Evolutionary conservation across 2,888 invertebrate species (phyloP).

Genomic region (Ceraclea dissimilis): DNA sequence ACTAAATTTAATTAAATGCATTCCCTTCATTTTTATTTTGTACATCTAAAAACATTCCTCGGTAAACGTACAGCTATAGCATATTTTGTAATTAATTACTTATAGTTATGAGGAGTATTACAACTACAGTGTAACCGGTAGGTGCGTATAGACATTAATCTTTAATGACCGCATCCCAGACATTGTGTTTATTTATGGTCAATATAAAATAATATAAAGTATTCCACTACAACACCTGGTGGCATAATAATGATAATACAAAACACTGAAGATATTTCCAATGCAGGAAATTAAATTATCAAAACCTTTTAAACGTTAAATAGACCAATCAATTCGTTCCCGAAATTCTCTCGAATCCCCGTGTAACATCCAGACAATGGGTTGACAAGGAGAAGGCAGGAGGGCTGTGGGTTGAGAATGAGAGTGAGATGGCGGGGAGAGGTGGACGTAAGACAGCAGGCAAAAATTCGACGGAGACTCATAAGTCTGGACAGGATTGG

Average conservation of each 20-base stretch:
- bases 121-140: neutral
- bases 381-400: neutral
- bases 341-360: constrained; percentile 12
- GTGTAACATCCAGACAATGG: constrained; percentile 5
- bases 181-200: constrained; percentile 5
- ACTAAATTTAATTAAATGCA: no score
- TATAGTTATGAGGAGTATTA: no score
- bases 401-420: neutral
- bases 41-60: no score
- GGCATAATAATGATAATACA: neutral
- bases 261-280: constrained; percentile 10
- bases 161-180: constrained; percentile 7
- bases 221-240: neutral
- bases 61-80: no score
- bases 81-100: no score
- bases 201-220: neutral
- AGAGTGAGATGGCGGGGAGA: neutral
- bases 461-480: constrained; percentile 19
- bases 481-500: constrained; percentile 12
- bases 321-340: constrained; percentile 25
- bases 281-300: constrained; percentile 24
- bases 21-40: no score
- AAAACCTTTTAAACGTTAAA: constrained; percentile 21
- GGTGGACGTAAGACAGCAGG: constrained; percentile 15
- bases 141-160: constrained; percentile 1